Evolutionary conservation across 2,113 vertebrate genomes (phyloP), one percentile per base, ranked within the genome.

Genomic region (Ptychochromis oligacanthus): DNA sequence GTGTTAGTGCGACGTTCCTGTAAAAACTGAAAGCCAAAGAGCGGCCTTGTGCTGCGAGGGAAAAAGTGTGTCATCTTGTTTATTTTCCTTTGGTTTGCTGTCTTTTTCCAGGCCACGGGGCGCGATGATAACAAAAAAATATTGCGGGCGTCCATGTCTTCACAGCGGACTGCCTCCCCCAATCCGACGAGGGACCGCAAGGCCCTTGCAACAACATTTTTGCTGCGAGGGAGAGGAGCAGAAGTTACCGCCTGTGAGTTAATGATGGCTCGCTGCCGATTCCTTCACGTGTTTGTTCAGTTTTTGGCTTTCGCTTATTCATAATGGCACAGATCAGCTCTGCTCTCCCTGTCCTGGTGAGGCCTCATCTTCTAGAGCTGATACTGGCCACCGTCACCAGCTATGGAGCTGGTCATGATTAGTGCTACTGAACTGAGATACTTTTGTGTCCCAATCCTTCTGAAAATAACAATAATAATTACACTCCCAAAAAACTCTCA

Each of bases 21-120:
- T 65, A 75, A 75, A 64, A 82, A 64, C 46, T 83, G 31, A 78
- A 78, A 60, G 76, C 1, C 46, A 31, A 61, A 77, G 67, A 15
- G 22, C 55, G n/a, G 67, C 52, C 58, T 67, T 77, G 67, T 40
- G 83, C 82, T 62, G 82, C 79, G 22, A 20, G 79, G 88, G 93
- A 91, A 92, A 94, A 88, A 82, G 65, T 91, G 90, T 93, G 89
- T 93, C 94, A 93, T 93, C 88, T 75, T 94, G 91, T 95, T 93
- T 93, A 80, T 92, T 94, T 93, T 88, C 89, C 90, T 91, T 90
- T 83, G 89, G 81, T 80, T 88, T 90, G 84, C 85, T 88, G 79
- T 94, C 85, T 88, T 89, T 89, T 93, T 90, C 81, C 88, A 94
- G 90, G 82, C 88, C 92, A 82, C 77, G 56, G 89, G 87, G 88